Evolutionary conservation across 2,113 vertebrate species (phyloP).

Genomic region (Phalacrocorax brasilianus): DNA sequence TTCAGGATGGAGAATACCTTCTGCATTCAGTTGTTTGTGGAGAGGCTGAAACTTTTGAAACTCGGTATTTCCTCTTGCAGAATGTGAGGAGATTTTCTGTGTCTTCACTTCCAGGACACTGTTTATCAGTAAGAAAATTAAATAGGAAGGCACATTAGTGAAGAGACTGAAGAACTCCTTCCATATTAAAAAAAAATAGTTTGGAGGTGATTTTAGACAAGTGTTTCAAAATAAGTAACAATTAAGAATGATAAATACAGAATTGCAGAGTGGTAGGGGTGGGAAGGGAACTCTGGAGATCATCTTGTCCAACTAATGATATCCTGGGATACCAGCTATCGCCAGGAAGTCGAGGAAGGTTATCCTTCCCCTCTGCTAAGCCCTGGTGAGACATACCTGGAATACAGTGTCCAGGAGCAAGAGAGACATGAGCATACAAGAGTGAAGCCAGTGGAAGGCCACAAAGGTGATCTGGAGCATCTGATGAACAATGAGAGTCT

Average conservation of each 20-base stretch:
- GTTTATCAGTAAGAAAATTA: background rate
- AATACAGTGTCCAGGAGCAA: background rate
- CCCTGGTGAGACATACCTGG: background rate
- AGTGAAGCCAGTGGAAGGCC: background rate
- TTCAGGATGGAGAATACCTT: background rate
- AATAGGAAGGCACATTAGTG: background rate
- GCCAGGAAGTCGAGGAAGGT: fast-evolving
- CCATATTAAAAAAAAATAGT: background rate
- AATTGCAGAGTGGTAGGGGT: too few species aligned
- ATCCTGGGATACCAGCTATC: background rate
- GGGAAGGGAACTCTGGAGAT: too few species aligned
- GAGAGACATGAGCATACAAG: background rate
- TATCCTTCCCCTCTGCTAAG: background rate
- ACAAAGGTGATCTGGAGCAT: background rate
- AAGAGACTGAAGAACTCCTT: background rate
- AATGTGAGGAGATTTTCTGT: background rate
- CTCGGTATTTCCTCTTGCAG: fast-evolving
- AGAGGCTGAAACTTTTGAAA: background rate
- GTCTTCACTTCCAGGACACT: background rate
- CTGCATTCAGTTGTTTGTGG: background rate
- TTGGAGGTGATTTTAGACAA: background rate
- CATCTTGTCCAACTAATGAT: background rate
- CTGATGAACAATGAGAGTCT: background rate
- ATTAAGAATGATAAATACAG: background rate
- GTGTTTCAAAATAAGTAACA: background rate